Evolutionary conservation across 2,797 vertebrate species (phyloP).

Genomic region (Sebastes dallii): DNA sequence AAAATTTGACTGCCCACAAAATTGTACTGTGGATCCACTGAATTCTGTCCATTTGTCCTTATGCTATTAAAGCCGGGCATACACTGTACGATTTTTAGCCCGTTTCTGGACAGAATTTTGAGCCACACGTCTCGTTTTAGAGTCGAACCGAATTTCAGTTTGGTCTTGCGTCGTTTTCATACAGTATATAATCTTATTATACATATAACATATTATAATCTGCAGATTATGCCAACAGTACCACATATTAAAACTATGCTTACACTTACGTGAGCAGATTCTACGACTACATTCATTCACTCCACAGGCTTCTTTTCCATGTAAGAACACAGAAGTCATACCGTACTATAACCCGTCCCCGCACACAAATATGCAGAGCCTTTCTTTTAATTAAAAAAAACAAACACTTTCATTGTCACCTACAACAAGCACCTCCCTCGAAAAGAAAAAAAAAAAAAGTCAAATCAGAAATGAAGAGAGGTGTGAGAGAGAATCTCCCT

Average conservation of each 20-base stretch:
- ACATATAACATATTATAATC: neutral
- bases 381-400: slow-evolving; percentile 36
- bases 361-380: neutral
- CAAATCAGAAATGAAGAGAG: slow-evolving; percentile 56
- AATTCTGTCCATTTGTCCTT: neutral
- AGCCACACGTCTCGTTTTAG: too few species aligned
- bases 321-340: neutral
- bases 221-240: neutral
- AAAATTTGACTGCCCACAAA: neutral
- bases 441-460: neutral
- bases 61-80: too few species aligned
- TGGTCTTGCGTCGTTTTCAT: too few species aligned
- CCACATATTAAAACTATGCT: neutral
- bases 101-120: too few species aligned
- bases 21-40: neutral
- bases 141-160: too few species aligned
- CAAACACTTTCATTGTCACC: slow-evolving; percentile 32
- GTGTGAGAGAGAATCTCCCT: slow-evolving; percentile 59
- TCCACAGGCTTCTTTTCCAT: neutral
- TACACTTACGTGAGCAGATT: neutral
- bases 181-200: too few species aligned
- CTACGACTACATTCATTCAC: neutral
- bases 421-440: slow-evolving; percentile 9
- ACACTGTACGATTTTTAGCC: too few species aligned
- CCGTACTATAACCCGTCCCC: neutral